These are phyloP conservation scores for Leguminivora glycinivorella DNA, from an alignment of 1,140 invertebrate genomes.

Conservation along the genomic window DNA sequence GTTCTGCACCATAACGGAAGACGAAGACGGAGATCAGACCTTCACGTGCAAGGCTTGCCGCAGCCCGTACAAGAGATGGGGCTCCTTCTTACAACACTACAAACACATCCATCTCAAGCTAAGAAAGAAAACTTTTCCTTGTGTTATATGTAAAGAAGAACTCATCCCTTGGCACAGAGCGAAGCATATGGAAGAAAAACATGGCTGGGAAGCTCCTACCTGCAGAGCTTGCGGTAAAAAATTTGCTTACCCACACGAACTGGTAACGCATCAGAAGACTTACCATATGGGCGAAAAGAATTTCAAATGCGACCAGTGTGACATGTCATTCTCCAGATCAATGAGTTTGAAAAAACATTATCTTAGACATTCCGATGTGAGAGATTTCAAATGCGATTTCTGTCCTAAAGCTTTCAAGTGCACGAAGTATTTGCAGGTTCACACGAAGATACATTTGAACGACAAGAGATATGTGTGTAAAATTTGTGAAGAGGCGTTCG, in stretches of 20 bases:
- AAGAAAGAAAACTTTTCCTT: not conserved
- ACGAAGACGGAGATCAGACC: not conserved
- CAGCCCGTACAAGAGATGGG: not conserved
- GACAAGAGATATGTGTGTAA: conserved; percentile 72
- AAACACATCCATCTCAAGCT: not conserved
- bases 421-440: conserved; percentile 45
- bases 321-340: not conserved
- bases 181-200: conserved; percentile 11
- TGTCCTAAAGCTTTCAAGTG: conserved; percentile 54
- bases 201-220: not conserved
- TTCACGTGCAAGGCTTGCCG: not conserved
- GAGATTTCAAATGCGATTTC: conserved; percentile 63
- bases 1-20: not conserved
- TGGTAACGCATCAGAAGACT: not conserved
- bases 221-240: conserved; percentile 11
- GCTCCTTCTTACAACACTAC: not conserved
- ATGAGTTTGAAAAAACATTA: conserved; percentile 53
- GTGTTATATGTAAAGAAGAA: not conserved
- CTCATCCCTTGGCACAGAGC: not conserved
- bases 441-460: conserved; percentile 76
- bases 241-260: not conserved
- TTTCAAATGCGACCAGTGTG: not conserved
- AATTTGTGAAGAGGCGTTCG: conserved; percentile 72
- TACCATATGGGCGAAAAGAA: conserved; percentile 10
- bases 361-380: conserved; percentile 60